Percentiles rank a stretch among this genome's conserved stretches.
Evolutionary conservation across 1,140 invertebrate genomes (phyloP).

Genomic region (Lanistes nyassanus): DNA sequence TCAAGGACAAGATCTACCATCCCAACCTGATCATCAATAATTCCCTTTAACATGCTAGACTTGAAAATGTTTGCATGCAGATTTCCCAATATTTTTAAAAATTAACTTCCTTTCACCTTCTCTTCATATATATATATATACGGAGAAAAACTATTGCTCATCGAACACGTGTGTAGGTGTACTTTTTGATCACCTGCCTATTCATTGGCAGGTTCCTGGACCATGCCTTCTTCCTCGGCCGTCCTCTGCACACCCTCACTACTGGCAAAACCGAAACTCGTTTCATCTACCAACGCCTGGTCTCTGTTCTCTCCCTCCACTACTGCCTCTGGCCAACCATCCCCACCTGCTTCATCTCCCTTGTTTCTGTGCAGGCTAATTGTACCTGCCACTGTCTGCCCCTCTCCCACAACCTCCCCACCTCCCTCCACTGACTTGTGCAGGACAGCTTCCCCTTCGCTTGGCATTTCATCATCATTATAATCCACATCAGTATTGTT

Average conservation of each 20-base stretch:
- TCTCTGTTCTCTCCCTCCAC: conserved; percentile 21
- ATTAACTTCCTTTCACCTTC: too few relatives aligned
- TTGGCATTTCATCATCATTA: conserved; percentile 14
- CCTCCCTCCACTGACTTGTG: background rate
- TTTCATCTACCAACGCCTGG: conserved; percentile 9
- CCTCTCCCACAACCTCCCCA: background rate
- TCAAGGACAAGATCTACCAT: too few relatives aligned
- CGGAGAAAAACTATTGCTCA: too few relatives aligned
- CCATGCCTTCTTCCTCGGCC: conserved; percentile 26
- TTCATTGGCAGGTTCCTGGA: conserved; percentile 23
- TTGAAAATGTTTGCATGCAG: too few relatives aligned
- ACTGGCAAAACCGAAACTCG: background rate
- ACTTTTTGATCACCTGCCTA: background rate
- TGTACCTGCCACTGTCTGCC: background rate
- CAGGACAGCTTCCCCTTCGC: background rate
- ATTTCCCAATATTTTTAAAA: too few relatives aligned
- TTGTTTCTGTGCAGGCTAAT: background rate
- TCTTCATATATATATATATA: too few relatives aligned
- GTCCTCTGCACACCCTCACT: conserved; percentile 13
- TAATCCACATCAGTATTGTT: conserved; percentile 22
- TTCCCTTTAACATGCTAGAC: too few relatives aligned
- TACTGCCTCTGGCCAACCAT: conserved; percentile 19
- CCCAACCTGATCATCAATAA: too few relatives aligned
- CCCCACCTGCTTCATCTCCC: conserved; percentile 16
- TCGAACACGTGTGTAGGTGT: too few relatives aligned